Base-by-base conservation (phyloP, 2,113 vertebrate genomes). In the Megaceryle maxima region DNA sequence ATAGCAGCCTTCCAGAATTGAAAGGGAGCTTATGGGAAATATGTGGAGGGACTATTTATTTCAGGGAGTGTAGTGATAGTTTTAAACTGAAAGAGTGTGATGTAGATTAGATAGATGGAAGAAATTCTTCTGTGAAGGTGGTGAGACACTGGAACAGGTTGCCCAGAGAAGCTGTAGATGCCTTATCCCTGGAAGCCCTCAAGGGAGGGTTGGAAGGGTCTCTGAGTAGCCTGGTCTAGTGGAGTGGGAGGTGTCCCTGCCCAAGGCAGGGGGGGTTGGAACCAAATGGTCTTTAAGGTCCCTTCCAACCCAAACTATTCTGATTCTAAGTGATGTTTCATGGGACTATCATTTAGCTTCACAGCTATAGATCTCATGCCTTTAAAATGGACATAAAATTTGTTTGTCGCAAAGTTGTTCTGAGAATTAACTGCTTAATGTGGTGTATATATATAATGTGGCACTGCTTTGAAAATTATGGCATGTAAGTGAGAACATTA, bases 361-460 rank as follows among this genome's bases (percentile, higher is more conserved):
- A 46, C 19, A 75, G 18, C 33, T 81, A 31, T 51, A 81, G 18
- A 21, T 85, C 51, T 76, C 16, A 41, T 43, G 33, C 63, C 60
- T 75, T 93, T 88, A 87, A 86, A 93, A 81, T 31, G 55, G 56
- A 51, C 37, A 25, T 73, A 21, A 62, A 80, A 53, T 70, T 88
- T 87, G 9, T 88, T 81, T 94, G 62, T 94, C 41, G 53, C 66
- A 11, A 85, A 92, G 50, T 62, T 94, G 19, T 90, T 88, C 72
- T 63, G 55, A 86, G 25, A 92, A 88, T 94, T 81, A 92, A 84
- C 80, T 96, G 79, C 39, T 81, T 87, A 70, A 84, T 63, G 51
- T 75, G 26, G 62, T 57, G 11, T 83, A 69, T 87, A 64, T 37
- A 37, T 37, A 37, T 37, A 37, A 37, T 37, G 37, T 37, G 37